These are phyloP conservation scores for Menidia beryllina DNA, from an alignment of 2,113 vertebrate species.

Conservation along the genomic window DNA sequence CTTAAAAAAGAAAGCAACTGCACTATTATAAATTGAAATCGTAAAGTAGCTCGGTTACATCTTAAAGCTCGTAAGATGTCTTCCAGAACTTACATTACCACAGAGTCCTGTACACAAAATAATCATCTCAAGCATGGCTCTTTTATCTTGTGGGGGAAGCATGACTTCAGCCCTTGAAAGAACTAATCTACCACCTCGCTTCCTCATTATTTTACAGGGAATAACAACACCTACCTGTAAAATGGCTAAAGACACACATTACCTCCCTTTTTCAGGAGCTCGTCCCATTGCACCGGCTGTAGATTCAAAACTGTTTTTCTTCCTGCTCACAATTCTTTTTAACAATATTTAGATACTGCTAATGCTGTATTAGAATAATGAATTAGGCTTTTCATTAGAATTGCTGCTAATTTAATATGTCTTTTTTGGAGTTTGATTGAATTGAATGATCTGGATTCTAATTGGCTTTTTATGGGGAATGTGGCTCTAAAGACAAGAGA, in stretches of 20 bases:
- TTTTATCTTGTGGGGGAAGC: conserved; percentile 61
- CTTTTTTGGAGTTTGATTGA: background rate
- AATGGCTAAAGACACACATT: conserved; percentile 50
- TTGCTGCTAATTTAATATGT: background rate
- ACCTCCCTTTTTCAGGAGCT: conserved; percentile 1
- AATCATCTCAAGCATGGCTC: conserved; percentile 42
- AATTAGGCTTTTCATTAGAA: background rate
- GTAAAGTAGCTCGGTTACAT: conserved; percentile 6
- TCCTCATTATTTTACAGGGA: conserved; percentile 55
- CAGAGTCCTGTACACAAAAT: conserved; percentile 26
- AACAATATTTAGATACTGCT: background rate
- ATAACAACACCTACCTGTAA: conserved; percentile 45
- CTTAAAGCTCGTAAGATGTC: conserved; percentile 32
- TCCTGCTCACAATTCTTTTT: background rate
- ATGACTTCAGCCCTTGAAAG: conserved; percentile 61
- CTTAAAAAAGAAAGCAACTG: conserved; percentile 19
- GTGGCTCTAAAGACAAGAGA: background rate
- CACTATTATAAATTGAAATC: conserved; percentile 28
- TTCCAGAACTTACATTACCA: conserved; percentile 17
- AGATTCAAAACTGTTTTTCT: background rate
- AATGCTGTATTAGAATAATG: background rate
- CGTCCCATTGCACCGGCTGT: background rate
- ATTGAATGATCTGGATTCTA: too few species aligned
- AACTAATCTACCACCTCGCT: conserved; percentile 52
- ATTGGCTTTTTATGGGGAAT: too few species aligned